These are phyloP conservation scores for Irena cyanogastra DNA, from an alignment of 2,113 vertebrate genomes.

Conservation along the genomic window DNA sequence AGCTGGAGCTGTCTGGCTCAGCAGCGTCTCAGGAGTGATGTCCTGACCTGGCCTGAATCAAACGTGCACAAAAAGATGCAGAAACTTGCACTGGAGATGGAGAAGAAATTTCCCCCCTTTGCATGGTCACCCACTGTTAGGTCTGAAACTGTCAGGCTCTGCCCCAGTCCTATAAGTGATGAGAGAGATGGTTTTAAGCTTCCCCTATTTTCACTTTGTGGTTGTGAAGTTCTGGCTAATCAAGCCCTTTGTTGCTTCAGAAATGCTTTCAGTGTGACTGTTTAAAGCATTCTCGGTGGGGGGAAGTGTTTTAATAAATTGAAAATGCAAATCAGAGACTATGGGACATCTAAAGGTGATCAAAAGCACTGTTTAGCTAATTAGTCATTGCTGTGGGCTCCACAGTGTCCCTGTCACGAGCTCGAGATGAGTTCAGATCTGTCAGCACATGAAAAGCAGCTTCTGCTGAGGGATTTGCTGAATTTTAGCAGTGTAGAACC, in stretches of 20 bases:
- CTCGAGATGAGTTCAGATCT: background rate
- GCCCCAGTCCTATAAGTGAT: background rate
- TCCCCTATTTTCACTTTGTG: background rate
- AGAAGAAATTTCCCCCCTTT: background rate
- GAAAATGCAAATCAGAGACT: background rate
- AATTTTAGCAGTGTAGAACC: background rate
- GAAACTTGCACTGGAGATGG: background rate
- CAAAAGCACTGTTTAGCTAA: background rate
- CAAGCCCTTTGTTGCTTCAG: background rate
- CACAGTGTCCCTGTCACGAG: background rate
- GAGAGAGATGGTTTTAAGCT: background rate
- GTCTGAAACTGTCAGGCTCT: background rate
- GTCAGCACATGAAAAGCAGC: background rate
- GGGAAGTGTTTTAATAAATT: background rate
- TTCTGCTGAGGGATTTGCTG: background rate
- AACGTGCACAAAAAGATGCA: background rate
- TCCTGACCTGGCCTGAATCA: background rate
- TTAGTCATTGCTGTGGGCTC: background rate
- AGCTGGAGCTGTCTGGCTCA: background rate
- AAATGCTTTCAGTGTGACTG: background rate
- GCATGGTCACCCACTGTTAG: background rate
- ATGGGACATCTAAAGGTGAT: background rate
- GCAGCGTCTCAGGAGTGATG: rapidly evolving
- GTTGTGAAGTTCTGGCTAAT: background rate
- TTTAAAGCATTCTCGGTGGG: background rate